Evolutionary conservation across 1,140 invertebrate genomes (phyloP), one percentile per base, ranked within the genome.

Genomic region (Rhizoglyphus robini): DNA sequence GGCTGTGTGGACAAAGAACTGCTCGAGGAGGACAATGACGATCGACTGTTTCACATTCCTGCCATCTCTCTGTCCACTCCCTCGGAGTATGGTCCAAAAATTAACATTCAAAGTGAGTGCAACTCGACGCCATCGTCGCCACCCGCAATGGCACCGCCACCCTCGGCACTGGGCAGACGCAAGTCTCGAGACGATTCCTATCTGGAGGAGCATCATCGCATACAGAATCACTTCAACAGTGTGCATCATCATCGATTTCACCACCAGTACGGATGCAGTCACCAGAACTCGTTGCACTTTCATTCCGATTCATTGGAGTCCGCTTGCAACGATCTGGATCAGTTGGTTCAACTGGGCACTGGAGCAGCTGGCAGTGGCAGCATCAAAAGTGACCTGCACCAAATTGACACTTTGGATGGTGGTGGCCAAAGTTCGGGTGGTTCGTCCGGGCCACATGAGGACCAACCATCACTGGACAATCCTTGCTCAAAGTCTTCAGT

Each of bases 1-100:
- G 48, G 4, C n/a, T 27, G 18, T 3, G 32, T 47, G 18, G 46
- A 63, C 32, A 47, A 47, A 34, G 13, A 63, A 31, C 15, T 47
- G 20, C 27, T 63, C n/a, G 61, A 63, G 4, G 61, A 46, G 13
- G 64, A 59, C 23, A 23, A 5, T 30, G 57, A 65, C 29, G 64
- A 60, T 18, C 41, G n/a, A 60, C 18, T 31, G 11, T 65, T 59
- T 41, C 63, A 65, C 29, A 23, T 66, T 32, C 32, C 29, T 27
- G 30, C 5, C 2, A 65, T 59, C 20, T 63, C 61, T n/a, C 5
- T 11, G 61, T 58, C 61, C 32, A 13, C 51, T 11, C 51, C 51
- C 23, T 11, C 23, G 8, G 51, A 54, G 8, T n/a, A n/a, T n/a
- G 8, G 20, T n/a, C 58, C 58, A 3, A 60, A 30, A 46, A 60